Base-by-base conservation (phyloP, 2,888 invertebrate genomes). In the Drosophila recens region DNA sequence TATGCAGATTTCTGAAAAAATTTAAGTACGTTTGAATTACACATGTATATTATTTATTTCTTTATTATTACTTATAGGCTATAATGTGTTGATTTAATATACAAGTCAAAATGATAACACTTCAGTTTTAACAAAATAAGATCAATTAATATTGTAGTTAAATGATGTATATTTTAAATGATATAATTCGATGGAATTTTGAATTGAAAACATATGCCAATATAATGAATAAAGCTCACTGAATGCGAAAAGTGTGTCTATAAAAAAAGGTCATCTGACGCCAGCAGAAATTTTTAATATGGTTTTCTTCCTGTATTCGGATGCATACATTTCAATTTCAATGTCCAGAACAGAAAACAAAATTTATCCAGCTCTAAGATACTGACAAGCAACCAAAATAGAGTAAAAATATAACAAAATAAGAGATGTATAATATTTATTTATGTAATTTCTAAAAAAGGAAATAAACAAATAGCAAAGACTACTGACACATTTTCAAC, bases 401-500 rank as follows among this genome's bases (percentile, higher is more conserved):
- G 20, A 20, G 49, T 30, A 20, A 42, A 30, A 9, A 42, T 40
- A 11, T 9, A 17, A 23, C 13, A 27, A 15, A n/a, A 40, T 15
- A 20, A n/a, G 13, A 34, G 27, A 33, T 34, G 34, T 51, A 43
- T 30, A 42, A 58, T 49, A 79, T 79, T 66, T 79, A 67, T 74
- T 67, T 67, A 52, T 59, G 34, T 15, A 46, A 56, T 54, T 66
- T 13, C 5, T 13, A 46, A 13, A 45, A 67, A 74, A 64, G 40
- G 45, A 52, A 64, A 59, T 54, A 73, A 45, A 65, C 69, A 82
- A 67, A 66, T 67, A 56, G 33, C 45, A 67, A 72, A 51, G 67
- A 75, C 65, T 59, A 63, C 52, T 71, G 74, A 75, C 67, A 69
- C 75, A 79, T 74, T 65, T 69, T 57, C 56, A 81, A 81, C 75